A percentile compares a stretch with the other conserved stretches of the same genome.
Conservation (phyloP, 2,797 vertebrate species). For the Phalanger gymnotis region DNA sequence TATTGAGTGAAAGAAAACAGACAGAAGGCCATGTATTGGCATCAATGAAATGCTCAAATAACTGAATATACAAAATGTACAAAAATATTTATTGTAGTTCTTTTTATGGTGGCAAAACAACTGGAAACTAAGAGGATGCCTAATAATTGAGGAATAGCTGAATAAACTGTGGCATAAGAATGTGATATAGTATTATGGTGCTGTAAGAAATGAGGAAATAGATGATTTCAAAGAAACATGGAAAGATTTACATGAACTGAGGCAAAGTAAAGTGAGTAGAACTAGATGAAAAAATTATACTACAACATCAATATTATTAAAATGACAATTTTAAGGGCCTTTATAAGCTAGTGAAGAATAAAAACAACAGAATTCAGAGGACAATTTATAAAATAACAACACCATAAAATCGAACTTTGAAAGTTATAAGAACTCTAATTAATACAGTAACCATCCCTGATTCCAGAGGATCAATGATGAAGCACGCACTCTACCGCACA, state of each 20-base stretch:
- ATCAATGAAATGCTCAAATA: not conserved
- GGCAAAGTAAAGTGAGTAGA: not conserved
- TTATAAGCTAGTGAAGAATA: not conserved
- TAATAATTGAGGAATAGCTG: not conserved
- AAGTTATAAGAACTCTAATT: not conserved
- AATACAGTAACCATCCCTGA: not conserved
- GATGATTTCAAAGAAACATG: not conserved
- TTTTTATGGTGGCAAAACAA: not conserved
- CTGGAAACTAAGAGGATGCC: not conserved
- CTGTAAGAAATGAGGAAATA: not conserved
- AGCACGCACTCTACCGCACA: not conserved
- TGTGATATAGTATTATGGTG: not conserved
- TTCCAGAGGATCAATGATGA: not conserved
- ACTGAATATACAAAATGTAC: not conserved
- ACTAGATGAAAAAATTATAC: not conserved
- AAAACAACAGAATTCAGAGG: not conserved
- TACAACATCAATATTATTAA: not conserved
- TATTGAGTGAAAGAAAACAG: not conserved
- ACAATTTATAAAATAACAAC: not conserved
- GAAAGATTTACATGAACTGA: not conserved
- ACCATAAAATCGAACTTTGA: not conserved
- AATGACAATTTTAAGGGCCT: not conserved
- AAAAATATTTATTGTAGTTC: not conserved
- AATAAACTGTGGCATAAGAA: too few relatives aligned
- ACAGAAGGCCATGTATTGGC: too few relatives aligned